Percentiles rank a stretch among this genome's conserved stretches.
These are phyloP conservation scores for Leptosomus discolor DNA, from an alignment of 2,113 vertebrate species.

Conservation along the genomic window DNA sequence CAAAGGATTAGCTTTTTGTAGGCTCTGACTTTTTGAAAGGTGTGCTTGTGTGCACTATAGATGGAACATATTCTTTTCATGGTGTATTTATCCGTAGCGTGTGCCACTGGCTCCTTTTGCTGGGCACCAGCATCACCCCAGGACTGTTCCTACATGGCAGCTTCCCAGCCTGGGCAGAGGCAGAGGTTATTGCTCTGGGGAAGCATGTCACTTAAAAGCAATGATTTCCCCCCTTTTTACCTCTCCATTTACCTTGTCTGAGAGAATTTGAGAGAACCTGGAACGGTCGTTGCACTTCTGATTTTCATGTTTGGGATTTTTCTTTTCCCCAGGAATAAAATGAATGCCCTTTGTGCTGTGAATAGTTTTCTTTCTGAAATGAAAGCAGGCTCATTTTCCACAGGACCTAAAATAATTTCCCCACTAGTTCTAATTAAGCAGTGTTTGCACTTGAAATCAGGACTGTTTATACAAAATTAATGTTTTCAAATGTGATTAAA, in stretches of 20 bases:
- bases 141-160: no score
- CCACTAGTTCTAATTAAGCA: constrained; percentile 28
- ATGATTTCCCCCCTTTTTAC: accelerated
- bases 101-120: not conserved
- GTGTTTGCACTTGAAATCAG: constrained; percentile 58
- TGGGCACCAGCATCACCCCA: not conserved
- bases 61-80: accelerated
- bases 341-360: not conserved
- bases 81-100: accelerated
- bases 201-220: not conserved
- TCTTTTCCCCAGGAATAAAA: not conserved
- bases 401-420: not conserved
- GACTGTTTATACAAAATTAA: constrained; percentile 32
- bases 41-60: not conserved
- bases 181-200: accelerated
- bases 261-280: not conserved
- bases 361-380: not conserved
- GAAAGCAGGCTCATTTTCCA: not conserved
- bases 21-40: not conserved
- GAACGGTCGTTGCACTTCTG: not conserved
- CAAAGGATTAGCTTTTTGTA: not conserved
- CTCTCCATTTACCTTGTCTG: not conserved
- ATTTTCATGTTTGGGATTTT: not conserved
- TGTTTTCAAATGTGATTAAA: constrained; percentile 46
- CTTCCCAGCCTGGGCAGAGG: not conserved